A percentile compares a stretch with the other conserved stretches of the same genome.
Evolutionary conservation across 37 sponge, comb jelly and placozoan species (phyloP).

Genomic region (Amphimedon queenslandica): DNA sequence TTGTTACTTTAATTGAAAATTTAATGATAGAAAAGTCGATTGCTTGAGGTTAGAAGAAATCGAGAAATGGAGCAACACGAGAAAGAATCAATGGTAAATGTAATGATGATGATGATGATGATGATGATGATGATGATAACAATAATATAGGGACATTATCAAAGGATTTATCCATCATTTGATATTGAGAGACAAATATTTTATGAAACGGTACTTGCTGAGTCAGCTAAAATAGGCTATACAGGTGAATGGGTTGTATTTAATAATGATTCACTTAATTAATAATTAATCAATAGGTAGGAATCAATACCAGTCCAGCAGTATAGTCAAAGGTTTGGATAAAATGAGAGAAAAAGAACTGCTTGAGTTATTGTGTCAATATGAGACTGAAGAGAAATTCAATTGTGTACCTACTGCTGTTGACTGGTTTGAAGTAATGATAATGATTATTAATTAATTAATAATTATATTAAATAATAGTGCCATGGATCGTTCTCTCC

Average conservation of each 20-base stretch:
- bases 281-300: not conserved
- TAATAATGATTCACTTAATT: not conserved
- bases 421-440: too few relatives aligned
- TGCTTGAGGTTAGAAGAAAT: conserved; percentile 38
- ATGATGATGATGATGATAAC: not conserved
- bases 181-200: conserved; percentile 37
- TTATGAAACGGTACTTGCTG: conserved; percentile 23
- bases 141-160: conserved; percentile 49
- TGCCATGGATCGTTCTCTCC: not conserved
- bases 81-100: conserved; percentile 38
- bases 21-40: conserved; percentile 28
- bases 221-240: not conserved
- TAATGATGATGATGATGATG: not conserved
- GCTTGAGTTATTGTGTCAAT: conserved; percentile 72
- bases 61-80: conserved; percentile 49
- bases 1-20: not conserved
- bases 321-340: conserved; percentile 2
- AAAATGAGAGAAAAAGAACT: conserved; percentile 63
- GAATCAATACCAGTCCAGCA: not conserved
- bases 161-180: conserved; percentile 50
- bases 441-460: too few relatives aligned
- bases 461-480: too few relatives aligned
- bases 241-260: not conserved
- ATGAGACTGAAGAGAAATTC: conserved; percentile 53
- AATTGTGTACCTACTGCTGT: not conserved